These are phyloP conservation scores for Podarcis cretensis DNA, from an alignment of 2,113 vertebrate species.

Conservation along the genomic window DNA sequence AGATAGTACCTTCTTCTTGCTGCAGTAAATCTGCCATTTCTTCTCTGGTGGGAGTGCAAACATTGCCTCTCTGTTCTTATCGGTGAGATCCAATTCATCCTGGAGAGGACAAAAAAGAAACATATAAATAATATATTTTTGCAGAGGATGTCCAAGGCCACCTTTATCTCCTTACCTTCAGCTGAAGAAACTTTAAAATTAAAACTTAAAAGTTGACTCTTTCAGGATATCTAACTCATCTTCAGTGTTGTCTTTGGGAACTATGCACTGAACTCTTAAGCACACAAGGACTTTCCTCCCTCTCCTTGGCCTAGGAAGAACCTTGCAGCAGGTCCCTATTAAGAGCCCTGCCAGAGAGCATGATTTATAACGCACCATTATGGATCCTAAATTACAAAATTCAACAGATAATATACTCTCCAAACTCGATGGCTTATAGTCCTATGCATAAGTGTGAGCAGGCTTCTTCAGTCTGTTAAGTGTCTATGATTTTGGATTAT, in stretches of 20 bases:
- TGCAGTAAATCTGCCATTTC: conserved; percentile 99
- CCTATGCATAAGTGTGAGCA: neutral
- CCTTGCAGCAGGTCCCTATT: neutral
- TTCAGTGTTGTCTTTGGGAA: neutral
- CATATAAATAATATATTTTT: conserved; percentile 20
- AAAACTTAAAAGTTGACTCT: neutral
- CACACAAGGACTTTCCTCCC: neutral
- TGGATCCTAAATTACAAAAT: neutral
- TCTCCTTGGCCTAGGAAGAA: neutral
- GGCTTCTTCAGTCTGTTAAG: neutral
- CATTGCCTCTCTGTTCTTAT: conserved; percentile 97
- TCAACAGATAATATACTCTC: neutral
- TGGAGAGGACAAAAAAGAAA: conserved; percentile 60
- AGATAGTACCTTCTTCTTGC: conserved; percentile 92
- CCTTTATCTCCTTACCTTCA: neutral
- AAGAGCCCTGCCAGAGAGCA: neutral
- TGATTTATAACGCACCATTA: no score
- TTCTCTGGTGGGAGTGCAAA: conserved; percentile 97
- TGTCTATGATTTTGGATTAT: neutral
- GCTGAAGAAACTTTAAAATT: neutral
- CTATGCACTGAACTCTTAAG: neutral
- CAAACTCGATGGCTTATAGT: neutral
- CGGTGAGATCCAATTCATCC: conserved; percentile 97
- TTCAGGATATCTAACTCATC: neutral
- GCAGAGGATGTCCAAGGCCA: neutral